These are phyloP conservation scores for Sipha maydis DNA, from an alignment of 2,888 invertebrate species.

Conservation along the genomic window DNA sequence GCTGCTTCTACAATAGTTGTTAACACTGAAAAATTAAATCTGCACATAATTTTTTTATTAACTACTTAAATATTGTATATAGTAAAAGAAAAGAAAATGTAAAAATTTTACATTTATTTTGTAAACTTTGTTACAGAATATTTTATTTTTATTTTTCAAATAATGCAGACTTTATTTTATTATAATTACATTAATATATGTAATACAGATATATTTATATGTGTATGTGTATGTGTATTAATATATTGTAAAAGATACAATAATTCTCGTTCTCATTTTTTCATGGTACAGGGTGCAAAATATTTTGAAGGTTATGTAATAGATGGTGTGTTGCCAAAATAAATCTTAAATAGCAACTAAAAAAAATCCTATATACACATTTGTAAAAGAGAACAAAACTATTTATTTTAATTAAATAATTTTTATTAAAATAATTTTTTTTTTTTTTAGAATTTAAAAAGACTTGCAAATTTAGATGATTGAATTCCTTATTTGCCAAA, in stretches of 20 bases:
- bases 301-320: slow-evolving; percentile 42
- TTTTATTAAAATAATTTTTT: slow-evolving; percentile 17
- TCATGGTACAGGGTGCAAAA: slow-evolving; percentile 48
- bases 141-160: slow-evolving; percentile 54
- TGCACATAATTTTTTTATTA: slow-evolving; percentile 47
- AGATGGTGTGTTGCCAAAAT: slow-evolving; percentile 26
- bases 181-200: slow-evolving; percentile 30
- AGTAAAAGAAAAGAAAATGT: slow-evolving; percentile 24
- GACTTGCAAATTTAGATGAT: neutral
- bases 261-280: slow-evolving; percentile 28
- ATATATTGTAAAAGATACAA: slow-evolving; percentile 31
- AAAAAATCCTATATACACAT: neutral
- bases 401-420: slow-evolving; percentile 25
- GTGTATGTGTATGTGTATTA: slow-evolving; percentile 10
- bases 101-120: slow-evolving; percentile 53
- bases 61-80: slow-evolving; percentile 51
- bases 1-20: slow-evolving; percentile 61
- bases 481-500: neutral
- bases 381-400: neutral
- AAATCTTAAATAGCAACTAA: neutral
- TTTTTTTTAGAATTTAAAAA: slow-evolving; percentile 28
- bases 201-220: slow-evolving; percentile 40
- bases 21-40: slow-evolving; percentile 36
- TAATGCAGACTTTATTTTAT: slow-evolving; percentile 58
- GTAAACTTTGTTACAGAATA: slow-evolving; percentile 53